Evolutionary conservation across 2,113 vertebrate species (phyloP).

Genomic region (Himantopus leucocephalus): DNA sequence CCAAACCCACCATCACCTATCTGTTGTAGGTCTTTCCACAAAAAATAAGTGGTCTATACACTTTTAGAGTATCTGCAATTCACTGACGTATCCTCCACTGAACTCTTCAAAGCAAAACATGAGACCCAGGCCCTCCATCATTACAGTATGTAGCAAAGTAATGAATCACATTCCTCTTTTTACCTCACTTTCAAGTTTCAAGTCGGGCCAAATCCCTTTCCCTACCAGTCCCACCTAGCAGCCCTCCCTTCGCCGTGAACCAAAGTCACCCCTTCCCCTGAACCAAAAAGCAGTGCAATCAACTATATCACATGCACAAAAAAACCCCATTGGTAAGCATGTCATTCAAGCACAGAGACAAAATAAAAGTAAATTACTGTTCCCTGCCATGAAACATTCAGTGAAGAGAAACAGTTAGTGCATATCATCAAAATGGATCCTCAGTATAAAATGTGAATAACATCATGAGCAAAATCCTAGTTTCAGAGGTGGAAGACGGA

Average conservation of each 20-base stretch:
- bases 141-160: background rate
- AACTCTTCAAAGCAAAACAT: background rate
- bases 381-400: background rate
- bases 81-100: background rate
- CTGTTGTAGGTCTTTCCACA: background rate
- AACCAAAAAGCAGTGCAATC: background rate
- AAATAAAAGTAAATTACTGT: background rate
- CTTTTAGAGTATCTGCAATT: background rate
- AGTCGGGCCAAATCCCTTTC: background rate
- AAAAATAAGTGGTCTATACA: background rate
- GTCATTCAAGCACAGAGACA: background rate
- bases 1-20: background rate
- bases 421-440: background rate
- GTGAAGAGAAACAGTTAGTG: background rate
- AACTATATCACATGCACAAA: background rate
- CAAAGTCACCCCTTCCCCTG: background rate
- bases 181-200: background rate
- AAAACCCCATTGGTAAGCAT: accelerated
- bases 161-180: background rate
- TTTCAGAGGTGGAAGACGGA: background rate
- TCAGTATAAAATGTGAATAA: background rate
- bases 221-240: background rate
- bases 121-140: background rate
- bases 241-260: background rate
- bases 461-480: background rate